A percentile compares a stretch with the other conserved stretches of the same genome.
Evolutionary conservation across 2,797 vertebrate genomes (phyloP).

Genomic region (Xerus rutilus): DNA sequence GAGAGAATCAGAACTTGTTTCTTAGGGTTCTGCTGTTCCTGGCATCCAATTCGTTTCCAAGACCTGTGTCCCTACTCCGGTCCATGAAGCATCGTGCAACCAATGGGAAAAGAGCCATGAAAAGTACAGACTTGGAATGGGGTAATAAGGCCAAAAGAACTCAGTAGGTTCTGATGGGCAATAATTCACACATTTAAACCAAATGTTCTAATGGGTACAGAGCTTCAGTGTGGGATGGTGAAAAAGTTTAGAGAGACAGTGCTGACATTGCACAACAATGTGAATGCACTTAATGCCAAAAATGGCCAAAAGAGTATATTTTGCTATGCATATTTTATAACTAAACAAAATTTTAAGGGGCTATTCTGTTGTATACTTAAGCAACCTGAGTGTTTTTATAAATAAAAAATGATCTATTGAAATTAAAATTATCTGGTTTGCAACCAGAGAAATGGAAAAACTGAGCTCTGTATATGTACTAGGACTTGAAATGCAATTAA

Average conservation of each 20-base stretch:
- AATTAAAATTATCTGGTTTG: not conserved
- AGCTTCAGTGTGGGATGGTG: not conserved
- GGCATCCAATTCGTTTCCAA: not conserved
- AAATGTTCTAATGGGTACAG: not conserved
- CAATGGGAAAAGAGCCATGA: not conserved
- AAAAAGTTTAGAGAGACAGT: not conserved
- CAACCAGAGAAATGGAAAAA: too few relatives aligned
- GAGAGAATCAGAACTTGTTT: not conserved
- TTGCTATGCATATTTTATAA: not conserved
- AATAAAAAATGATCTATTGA: not conserved
- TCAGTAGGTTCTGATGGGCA: not conserved
- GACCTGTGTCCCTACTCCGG: not conserved
- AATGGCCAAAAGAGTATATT: not conserved
- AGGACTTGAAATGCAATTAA: too few relatives aligned
- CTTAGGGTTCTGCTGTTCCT: not conserved
- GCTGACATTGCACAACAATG: not conserved
- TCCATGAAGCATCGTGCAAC: not conserved
- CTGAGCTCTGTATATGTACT: too few relatives aligned
- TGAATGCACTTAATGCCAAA: not conserved
- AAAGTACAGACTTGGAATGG: not conserved
- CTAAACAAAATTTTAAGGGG: constrained; percentile 7
- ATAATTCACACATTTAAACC: not conserved
- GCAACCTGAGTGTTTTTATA: not conserved
- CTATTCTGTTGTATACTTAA: constrained; percentile 7
- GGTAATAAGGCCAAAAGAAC: not conserved